Conservation (phyloP, 2,888 invertebrate species). For the Drosophila ustulata region DNA sequence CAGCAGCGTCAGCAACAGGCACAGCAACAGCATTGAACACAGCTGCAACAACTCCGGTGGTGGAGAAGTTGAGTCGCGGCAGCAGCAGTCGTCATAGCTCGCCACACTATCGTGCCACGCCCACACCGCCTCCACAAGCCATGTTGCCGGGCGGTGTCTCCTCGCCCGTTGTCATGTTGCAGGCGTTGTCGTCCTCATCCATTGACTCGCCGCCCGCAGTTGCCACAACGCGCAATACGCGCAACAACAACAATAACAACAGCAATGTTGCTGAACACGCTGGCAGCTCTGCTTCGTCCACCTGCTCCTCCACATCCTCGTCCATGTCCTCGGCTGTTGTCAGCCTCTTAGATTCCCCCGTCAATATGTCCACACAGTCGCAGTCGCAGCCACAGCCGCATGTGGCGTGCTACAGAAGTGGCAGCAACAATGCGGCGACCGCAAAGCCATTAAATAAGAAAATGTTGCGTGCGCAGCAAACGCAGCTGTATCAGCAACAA, state of each 20-base stretch:
- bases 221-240: conserved; percentile 56
- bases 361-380: conserved; percentile 70
- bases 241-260: conserved; percentile 44
- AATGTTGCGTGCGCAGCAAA: conserved; percentile 84
- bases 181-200: conserved; percentile 65
- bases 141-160: conserved; percentile 52
- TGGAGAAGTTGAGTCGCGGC: conserved; percentile 61
- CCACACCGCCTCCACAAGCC: conserved; percentile 68
- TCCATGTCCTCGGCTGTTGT: conserved; percentile 48
- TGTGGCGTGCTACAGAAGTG: conserved; percentile 49
- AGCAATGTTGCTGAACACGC: conserved; percentile 30
- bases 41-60: conserved; percentile 29
- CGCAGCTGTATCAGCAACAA: conserved; percentile 79
- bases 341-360: conserved; percentile 62
- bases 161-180: conserved; percentile 78
- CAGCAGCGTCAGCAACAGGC: conserved; percentile 17
- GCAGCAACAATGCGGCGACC: conserved; percentile 33
- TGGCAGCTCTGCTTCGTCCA: conserved; percentile 44
- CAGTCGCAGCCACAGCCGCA: conserved; percentile 44
- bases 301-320: conserved; percentile 51
- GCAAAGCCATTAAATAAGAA: conserved; percentile 83
- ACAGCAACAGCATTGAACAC: conserved; percentile 22
- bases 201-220: conserved; percentile 59
- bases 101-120: conserved; percentile 65
- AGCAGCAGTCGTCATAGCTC: conserved; percentile 59